These are phyloP conservation scores for Silurus aristotelis DNA, from an alignment of 2,797 vertebrate genomes.

Conservation along the genomic window DNA sequence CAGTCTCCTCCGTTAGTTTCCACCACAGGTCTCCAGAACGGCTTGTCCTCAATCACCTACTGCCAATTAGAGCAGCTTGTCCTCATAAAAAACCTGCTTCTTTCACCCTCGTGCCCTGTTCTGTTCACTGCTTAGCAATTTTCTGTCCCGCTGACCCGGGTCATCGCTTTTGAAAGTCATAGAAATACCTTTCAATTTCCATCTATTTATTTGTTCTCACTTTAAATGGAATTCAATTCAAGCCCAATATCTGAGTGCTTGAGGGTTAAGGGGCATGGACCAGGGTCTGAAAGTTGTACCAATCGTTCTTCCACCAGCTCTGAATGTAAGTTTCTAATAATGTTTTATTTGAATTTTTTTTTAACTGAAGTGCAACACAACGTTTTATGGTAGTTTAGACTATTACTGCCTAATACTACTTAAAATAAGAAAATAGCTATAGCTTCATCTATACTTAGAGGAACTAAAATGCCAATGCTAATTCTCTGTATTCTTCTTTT, in stretches of 20 bases:
- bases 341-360: too few species aligned
- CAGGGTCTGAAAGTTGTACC: not conserved
- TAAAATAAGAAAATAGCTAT: too few species aligned
- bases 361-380: not conserved
- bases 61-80: not conserved
- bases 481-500: too few species aligned
- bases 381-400: not conserved
- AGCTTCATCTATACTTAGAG: too few species aligned
- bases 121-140: constrained; percentile 3
- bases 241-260: not conserved
- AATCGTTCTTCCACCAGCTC: not conserved
- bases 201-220: constrained; percentile 5
- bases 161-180: constrained; percentile 2
- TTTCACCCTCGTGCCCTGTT: not conserved
- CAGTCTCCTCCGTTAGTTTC: not conserved
- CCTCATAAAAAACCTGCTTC: not conserved
- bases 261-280: not conserved
- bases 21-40: not conserved
- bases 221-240: not conserved
- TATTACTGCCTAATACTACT: not conserved
- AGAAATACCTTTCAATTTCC: constrained; percentile 7
- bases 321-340: not conserved
- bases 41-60: not conserved
- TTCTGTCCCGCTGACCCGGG: not conserved
- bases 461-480: too few species aligned